Conservation (phyloP, 37 sponge, comb jelly and placozoan genomes). For the Spongia lamella region DNA sequence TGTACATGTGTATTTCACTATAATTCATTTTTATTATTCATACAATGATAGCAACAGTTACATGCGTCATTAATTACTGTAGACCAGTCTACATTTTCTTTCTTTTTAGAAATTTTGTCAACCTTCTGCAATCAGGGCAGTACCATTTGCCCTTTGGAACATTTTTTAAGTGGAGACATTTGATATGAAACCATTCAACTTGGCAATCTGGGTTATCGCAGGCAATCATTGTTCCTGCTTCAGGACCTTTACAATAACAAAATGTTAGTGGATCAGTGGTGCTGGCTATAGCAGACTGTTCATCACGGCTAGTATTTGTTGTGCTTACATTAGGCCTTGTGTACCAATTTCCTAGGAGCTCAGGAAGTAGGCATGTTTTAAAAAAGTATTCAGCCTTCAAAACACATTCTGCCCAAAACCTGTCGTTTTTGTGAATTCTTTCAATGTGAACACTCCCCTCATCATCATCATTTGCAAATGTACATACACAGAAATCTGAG, state of each 20-base stretch:
- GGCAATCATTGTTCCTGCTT: conserved; percentile 56
- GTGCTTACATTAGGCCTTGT: conserved; percentile 11
- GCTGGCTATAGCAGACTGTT: no score
- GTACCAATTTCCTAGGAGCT: conserved; percentile 55
- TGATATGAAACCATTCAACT: conserved; percentile 14
- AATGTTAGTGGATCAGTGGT: background rate
- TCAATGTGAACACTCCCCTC: conserved; percentile 35
- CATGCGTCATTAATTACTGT: no score
- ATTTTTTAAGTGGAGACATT: conserved; percentile 4
- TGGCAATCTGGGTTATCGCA: conserved; percentile 42
- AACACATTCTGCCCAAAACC: conserved; percentile 24
- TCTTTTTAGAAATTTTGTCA: background rate
- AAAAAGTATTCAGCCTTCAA: conserved; percentile 15
- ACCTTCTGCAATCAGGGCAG: conserved; percentile 60
- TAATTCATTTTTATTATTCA: no score
- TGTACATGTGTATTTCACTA: no score
- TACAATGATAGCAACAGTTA: no score
- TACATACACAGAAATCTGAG: conserved; percentile 58
- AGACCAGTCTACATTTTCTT: no score
- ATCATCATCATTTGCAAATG: background rate
- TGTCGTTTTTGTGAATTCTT: conserved; percentile 20
- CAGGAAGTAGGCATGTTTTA: conserved; percentile 29
- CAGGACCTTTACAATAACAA: conserved; percentile 48
- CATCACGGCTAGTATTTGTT: background rate
- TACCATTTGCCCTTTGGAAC: conserved; percentile 40